Evolutionary conservation across 2,113 vertebrate species (phyloP).

Genomic region (Elachura formosa): DNA sequence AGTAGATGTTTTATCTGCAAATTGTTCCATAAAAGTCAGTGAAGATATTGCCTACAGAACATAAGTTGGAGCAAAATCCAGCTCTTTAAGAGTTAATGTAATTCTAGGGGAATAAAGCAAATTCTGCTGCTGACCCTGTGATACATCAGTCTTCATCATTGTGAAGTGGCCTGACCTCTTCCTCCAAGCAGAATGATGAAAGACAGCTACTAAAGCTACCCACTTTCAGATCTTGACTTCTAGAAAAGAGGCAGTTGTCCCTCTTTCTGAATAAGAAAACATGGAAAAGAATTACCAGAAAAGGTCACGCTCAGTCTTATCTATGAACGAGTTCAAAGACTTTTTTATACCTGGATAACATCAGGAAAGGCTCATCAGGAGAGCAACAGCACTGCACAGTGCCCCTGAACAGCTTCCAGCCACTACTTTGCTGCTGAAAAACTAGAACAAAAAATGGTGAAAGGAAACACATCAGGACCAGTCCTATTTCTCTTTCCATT

Average conservation of each 20-base stretch:
- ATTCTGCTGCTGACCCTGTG: conserved; percentile 17
- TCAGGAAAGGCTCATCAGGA: background rate
- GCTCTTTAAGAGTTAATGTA: background rate
- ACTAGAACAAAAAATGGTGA: background rate
- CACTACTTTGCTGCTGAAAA: background rate
- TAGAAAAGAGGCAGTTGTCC: background rate
- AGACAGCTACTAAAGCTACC: background rate
- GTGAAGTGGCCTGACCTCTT: conserved; percentile 24
- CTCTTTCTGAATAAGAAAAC: background rate
- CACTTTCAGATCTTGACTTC: background rate
- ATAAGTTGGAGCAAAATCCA: background rate
- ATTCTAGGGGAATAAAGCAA: background rate
- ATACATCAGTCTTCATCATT: conserved; percentile 6
- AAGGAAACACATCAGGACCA: background rate
- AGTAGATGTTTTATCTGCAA: background rate
- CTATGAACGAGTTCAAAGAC: background rate
- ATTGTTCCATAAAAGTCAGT: background rate
- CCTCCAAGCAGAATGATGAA: conserved; percentile 22
- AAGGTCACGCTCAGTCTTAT: background rate
- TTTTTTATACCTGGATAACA: background rate
- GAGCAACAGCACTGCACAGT: background rate
- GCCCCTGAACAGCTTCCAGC: background rate
- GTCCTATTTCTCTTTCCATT: background rate
- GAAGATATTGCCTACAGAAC: background rate
- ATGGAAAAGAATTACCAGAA: background rate